These are phyloP conservation scores for Dryomyza anilis DNA, from an alignment of 2,888 invertebrate genomes.

Conservation along the genomic window DNA sequence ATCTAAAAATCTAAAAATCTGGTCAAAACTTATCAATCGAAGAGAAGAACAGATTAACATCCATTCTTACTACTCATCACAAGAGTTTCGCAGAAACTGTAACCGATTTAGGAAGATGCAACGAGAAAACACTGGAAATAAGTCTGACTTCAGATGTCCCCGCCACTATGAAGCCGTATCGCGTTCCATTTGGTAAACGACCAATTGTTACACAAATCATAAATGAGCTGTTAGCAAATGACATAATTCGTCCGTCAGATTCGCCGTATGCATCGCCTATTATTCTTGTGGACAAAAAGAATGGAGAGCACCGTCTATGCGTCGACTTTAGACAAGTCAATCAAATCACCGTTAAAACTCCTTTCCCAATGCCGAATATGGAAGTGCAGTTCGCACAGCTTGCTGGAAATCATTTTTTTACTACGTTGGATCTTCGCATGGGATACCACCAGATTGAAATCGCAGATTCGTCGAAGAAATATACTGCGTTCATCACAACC, in stretches of 20 bases:
- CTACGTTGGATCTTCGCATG: slow-evolving; percentile 26
- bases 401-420: slow-evolving; percentile 27
- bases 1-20: no score
- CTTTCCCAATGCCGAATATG: slow-evolving; percentile 29
- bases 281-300: slow-evolving; percentile 30
- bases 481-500: slow-evolving; percentile 29
- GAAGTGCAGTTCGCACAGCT: slow-evolving; percentile 27
- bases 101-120: slow-evolving; percentile 20
- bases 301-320: slow-evolving; percentile 30
- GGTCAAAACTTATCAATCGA: no score
- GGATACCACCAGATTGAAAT: slow-evolving; percentile 33
- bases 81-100: slow-evolving; percentile 17
- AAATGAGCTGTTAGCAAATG: slow-evolving; percentile 20
- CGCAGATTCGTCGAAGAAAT: slow-evolving; percentile 16
- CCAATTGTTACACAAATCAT: slow-evolving; percentile 16
- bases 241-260: slow-evolving; percentile 28
- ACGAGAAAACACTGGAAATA: slow-evolving; percentile 13
- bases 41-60: no score
- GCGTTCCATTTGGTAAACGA: slow-evolving; percentile 30
- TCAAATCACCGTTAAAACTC: slow-evolving; percentile 18
- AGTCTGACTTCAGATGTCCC: background rate
- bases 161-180: slow-evolving; percentile 28
- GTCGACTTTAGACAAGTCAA: slow-evolving; percentile 31
- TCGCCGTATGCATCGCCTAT: slow-evolving; percentile 32
- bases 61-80: background rate